Evolutionary conservation across 2,113 vertebrate genomes (phyloP).

Genomic region (Shinisaurus crocodilurus): DNA sequence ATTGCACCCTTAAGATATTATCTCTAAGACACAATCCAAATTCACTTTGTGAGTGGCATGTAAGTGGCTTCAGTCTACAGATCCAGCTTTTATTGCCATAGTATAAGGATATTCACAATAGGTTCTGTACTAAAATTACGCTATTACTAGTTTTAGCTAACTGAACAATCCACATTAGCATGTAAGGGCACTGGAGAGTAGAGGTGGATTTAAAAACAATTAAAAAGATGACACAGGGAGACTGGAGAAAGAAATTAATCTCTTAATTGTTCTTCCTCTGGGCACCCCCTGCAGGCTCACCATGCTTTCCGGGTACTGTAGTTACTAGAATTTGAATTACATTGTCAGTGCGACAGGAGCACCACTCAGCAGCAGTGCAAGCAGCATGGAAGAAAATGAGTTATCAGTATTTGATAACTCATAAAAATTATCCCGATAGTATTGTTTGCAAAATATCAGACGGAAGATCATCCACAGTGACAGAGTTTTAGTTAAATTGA

Average conservation of each 20-base stretch:
- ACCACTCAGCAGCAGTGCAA: neutral
- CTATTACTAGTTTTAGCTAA: neutral
- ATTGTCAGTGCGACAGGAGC: neutral
- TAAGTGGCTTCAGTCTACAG: neutral
- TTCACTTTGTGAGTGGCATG: neutral
- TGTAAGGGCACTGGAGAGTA: conserved; percentile 6
- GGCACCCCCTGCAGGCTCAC: conserved; percentile 17
- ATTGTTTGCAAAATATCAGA: neutral
- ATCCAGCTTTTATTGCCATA: neutral
- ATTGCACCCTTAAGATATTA: neutral
- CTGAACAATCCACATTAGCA: neutral
- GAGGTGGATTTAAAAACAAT: conserved; percentile 26
- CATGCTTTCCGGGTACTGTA: neutral
- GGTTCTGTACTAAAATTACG: neutral
- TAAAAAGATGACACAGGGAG: conserved; percentile 23
- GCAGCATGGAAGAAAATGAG: neutral
- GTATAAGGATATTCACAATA: neutral
- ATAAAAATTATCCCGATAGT: neutral
- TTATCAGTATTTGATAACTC: neutral
- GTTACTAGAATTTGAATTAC: conserved; percentile 10
- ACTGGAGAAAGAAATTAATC: conserved; percentile 17
- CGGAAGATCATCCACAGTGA: neutral
- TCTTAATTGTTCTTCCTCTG: conserved; percentile 22
- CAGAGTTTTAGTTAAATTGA: neutral
- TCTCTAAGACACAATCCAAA: neutral